Conservation (phyloP, 1,140 invertebrate genomes). For the Phymorhynchus buccinoides region DNA sequence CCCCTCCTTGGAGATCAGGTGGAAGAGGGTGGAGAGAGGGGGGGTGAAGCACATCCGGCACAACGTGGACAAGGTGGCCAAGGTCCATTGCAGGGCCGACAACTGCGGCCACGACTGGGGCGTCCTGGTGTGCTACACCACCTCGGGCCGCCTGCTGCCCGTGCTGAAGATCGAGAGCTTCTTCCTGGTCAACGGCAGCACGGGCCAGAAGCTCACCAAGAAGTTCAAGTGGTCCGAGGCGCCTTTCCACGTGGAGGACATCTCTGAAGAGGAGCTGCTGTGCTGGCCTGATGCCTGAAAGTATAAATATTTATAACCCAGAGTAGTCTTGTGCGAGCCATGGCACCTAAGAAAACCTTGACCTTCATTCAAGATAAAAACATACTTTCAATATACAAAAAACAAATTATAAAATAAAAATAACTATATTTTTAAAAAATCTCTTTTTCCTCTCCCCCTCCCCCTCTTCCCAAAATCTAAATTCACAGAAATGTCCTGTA, state of each 20-base stretch:
- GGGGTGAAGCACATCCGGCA: neutral
- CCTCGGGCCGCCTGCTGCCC: slow-evolving; percentile 19
- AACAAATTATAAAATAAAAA: too few relatives aligned
- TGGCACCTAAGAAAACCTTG: too few relatives aligned
- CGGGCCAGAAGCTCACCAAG: neutral
- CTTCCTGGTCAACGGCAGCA: slow-evolving; percentile 9
- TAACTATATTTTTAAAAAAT: neutral
- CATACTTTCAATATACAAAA: too few relatives aligned
- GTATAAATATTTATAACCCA: too few relatives aligned
- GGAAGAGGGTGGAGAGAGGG: slow-evolving; percentile 28
- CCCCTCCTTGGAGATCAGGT: neutral
- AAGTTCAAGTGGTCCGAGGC: slow-evolving; percentile 31
- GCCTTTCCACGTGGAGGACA: slow-evolving; percentile 1
- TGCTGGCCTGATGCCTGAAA: too few relatives aligned
- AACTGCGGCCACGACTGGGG: slow-evolving; percentile 14
- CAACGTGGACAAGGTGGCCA: slow-evolving; percentile 23
- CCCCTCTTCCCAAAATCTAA: too few relatives aligned
- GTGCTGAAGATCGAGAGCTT: slow-evolving; percentile 33
- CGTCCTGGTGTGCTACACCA: slow-evolving; percentile 8
- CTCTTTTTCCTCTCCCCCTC: neutral
- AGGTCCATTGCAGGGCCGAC: slow-evolving; percentile 6
- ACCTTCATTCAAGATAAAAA: too few relatives aligned
- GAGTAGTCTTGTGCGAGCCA: too few relatives aligned
- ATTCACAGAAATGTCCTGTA: too few relatives aligned
- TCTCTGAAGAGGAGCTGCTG: slow-evolving; percentile 23